Evolutionary conservation across 2,797 vertebrate species (phyloP).

Genomic region (Semotilus atromaculatus): DNA sequence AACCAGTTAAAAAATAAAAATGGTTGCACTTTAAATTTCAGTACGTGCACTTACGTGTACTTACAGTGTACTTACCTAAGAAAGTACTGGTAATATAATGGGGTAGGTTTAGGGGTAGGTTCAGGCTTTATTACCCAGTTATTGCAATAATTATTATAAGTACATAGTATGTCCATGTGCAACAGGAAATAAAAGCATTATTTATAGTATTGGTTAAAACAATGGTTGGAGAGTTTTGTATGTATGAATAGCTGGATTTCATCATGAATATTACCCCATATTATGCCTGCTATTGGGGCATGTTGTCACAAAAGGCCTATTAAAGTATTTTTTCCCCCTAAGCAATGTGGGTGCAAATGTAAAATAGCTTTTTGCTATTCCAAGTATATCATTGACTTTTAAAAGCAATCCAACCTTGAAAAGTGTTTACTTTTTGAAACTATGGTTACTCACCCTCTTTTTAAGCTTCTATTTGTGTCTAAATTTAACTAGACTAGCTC

Average conservation of each 20-base stretch:
- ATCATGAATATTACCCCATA: not conserved
- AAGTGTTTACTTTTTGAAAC: not conserved
- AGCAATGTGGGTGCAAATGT: not conserved
- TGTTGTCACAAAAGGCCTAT: not conserved
- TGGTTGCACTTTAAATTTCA: not conserved
- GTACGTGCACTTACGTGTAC: not conserved
- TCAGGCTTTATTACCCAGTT: not conserved
- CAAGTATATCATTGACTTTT: not conserved
- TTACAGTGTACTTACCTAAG: no score
- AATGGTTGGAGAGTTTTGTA: not conserved
- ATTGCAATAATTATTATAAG: not conserved
- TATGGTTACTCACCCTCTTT: not conserved
- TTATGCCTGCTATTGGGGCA: not conserved
- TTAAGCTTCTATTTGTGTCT: not conserved
- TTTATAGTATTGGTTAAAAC: not conserved
- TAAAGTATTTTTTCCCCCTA: not conserved
- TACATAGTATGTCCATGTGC: not conserved
- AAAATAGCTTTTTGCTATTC: not conserved
- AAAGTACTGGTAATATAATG: not conserved
- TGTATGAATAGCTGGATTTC: not conserved
- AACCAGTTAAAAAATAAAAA: not conserved
- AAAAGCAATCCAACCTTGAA: not conserved
- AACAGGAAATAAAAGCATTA: not conserved
- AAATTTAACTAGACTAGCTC: constrained; percentile 57
- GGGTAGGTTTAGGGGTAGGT: not conserved